Evolutionary conservation across 2,888 invertebrate genomes (phyloP), one percentile per base, ranked within the genome.

Genomic region (Asteroscopus sphinx): DNA sequence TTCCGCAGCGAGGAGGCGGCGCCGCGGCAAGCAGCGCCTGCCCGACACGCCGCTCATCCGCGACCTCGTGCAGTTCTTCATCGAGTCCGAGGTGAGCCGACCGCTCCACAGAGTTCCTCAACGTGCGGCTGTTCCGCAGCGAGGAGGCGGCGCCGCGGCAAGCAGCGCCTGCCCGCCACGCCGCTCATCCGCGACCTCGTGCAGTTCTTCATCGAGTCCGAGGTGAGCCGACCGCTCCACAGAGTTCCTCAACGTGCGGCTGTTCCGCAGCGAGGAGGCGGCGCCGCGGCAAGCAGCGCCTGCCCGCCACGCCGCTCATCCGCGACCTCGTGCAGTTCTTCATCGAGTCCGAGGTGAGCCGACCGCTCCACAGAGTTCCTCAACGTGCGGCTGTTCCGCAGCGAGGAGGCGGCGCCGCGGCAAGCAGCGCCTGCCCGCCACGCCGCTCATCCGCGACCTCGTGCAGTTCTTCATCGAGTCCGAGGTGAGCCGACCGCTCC

Each of bases 181-280:
- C 98, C 99, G 33, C 96, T 99, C 49, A 96, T 99, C 65, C 93
- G 99, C n/a, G 99, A 99, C 95, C 95, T 99, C 67, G 99, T 99
- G 65, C 97, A 99, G 89, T 99, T 99, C 94, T 99, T 99, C 91
- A 99, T 99, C 77, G 99, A 99, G 95, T 99, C 99, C 7, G 99
- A 99, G 94, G 96, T 64, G 3, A n/a, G n/a, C n/a, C 95, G 98
- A 12, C 95, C 99, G 51, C 99, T 99, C n/a, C n/a, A n/a, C n/a
- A n/a, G n/a, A n/a, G n/a, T n/a, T n/a, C n/a, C n/a, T n/a, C 78
- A 96, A 97, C 79, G 88, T 90, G 52, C 96, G 96, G 96, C 96
- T 60, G 37, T 48, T n/a, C 96, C 96, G 96, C 76, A 95, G 96
- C 75, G 54, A 61, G 96, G 96, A 79, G 96, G 97, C 69, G 77